Evolutionary conservation across 1,140 invertebrate genomes (phyloP).

Genomic region (Bombus confusus): DNA sequence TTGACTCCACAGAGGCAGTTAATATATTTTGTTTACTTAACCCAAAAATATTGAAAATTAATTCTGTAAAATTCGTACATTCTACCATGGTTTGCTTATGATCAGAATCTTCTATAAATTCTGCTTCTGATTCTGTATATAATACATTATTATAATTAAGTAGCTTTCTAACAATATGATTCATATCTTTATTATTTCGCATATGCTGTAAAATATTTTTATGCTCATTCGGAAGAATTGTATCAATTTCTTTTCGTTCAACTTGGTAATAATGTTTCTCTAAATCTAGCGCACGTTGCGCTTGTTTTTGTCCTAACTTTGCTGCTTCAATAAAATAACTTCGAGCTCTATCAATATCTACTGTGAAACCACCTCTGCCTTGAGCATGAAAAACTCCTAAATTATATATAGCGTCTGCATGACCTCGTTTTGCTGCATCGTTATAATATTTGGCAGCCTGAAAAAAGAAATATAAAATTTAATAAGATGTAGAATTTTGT

Average conservation of each 20-base stretch:
- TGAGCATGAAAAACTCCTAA: constrained; percentile 86
- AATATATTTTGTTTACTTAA: constrained; percentile 55
- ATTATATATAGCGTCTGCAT: constrained; percentile 86
- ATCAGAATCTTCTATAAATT: constrained; percentile 35
- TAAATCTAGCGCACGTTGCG: constrained; percentile 81
- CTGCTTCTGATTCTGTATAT: background rate
- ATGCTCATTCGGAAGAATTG: background rate
- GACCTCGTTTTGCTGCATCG: constrained; percentile 83
- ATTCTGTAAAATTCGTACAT: constrained; percentile 58
- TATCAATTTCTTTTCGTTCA: constrained; percentile 11
- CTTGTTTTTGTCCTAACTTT: constrained; percentile 83
- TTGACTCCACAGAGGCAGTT: constrained; percentile 34
- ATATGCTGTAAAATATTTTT: constrained; percentile 15
- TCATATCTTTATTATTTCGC: constrained; percentile 18
- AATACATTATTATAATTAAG: constrained; percentile 42
- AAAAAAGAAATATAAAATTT: constrained; percentile 59
- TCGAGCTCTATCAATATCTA: constrained; percentile 80
- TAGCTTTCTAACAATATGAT: constrained; percentile 45
- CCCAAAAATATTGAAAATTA: constrained; percentile 69
- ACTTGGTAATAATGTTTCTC: constrained; percentile 59
- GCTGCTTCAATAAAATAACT: constrained; percentile 84
- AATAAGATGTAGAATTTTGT: background rate
- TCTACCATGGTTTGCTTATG: background rate
- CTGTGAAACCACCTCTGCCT: constrained; percentile 83
- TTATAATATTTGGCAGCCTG: constrained; percentile 85